These are phyloP conservation scores for Penaeus monodon DNA, from an alignment of 2,888 invertebrate genomes.

Conservation along the genomic window DNA sequence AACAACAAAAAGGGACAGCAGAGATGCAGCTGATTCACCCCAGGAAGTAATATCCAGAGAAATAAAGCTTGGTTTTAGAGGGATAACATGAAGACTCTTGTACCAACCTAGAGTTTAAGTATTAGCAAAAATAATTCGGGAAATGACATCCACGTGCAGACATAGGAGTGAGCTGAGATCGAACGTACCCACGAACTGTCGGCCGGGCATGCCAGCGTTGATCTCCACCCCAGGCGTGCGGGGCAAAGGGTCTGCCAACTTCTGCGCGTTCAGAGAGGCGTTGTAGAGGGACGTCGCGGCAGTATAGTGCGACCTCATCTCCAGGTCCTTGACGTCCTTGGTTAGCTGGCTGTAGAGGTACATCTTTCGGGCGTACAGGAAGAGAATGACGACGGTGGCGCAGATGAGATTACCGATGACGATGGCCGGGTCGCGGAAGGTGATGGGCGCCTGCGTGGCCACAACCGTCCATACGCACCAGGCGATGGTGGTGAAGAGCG, in stretches of 20 bases:
- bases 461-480: constrained; percentile 71
- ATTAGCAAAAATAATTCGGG: neutral
- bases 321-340: constrained; percentile 62
- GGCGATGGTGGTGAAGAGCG: constrained; percentile 68
- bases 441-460: constrained; percentile 68
- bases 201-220: constrained; percentile 44
- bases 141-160: neutral
- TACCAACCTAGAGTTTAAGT: neutral
- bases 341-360: constrained; percentile 57
- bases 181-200: constrained; percentile 64
- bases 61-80: too few species aligned
- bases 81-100: too few species aligned
- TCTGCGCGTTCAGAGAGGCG: constrained; percentile 54
- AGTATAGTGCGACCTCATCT: constrained; percentile 63
- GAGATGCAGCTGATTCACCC: too few species aligned
- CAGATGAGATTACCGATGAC: constrained; percentile 70
- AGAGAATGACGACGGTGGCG: constrained; percentile 69
- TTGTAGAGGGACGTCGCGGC: constrained; percentile 59
- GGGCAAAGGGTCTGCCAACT: constrained; percentile 28
- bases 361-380: constrained; percentile 70
- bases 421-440: constrained; percentile 69
- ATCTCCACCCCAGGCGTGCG: constrained; percentile 35
- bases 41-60: too few species aligned
- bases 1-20: too few species aligned
- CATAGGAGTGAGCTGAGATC: too few species aligned